Conservation (phyloP, 1,140 invertebrate species). For the Anadara kagoshimensis region DNA sequence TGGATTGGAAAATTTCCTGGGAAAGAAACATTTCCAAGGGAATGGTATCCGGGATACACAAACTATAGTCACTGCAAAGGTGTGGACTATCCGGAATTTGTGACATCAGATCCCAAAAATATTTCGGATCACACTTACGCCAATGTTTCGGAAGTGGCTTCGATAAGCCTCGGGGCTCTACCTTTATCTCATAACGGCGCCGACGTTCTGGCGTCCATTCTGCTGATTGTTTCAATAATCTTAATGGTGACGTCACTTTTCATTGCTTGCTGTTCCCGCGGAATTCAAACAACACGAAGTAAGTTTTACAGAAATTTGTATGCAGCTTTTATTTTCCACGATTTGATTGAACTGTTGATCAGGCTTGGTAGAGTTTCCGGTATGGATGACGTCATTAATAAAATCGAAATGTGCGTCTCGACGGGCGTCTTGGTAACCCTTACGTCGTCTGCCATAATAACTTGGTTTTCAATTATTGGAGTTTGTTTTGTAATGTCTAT, state of each 20-base stretch:
- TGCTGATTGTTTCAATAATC: slow-evolving; percentile 28
- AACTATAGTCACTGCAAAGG: slow-evolving; percentile 36
- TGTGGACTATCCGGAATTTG: slow-evolving; percentile 20
- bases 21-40: slow-evolving; percentile 23
- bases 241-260: slow-evolving; percentile 24
- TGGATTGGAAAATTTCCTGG: slow-evolving; percentile 36
- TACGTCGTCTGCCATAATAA: slow-evolving; percentile 32
- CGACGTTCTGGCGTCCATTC: slow-evolving; percentile 23
- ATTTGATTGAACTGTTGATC: slow-evolving; percentile 31
- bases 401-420: slow-evolving; percentile 34
- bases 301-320: slow-evolving; percentile 36
- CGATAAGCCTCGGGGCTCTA: slow-evolving; percentile 31
- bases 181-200: slow-evolving; percentile 25
- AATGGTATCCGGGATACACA: slow-evolving; percentile 39
- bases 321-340: slow-evolving; percentile 39
- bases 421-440: slow-evolving; percentile 33
- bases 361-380: slow-evolving; percentile 27
- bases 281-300: slow-evolving; percentile 22
- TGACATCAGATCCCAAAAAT: not conserved
- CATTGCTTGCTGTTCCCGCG: slow-evolving; percentile 26
- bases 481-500: slow-evolving; percentile 30
- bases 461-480: slow-evolving; percentile 32
- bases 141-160: slow-evolving; percentile 27
- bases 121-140: not conserved
- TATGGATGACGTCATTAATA: slow-evolving; percentile 25